Evolutionary conservation across 2,113 vertebrate genomes (phyloP), one percentile per base, ranked within the genome.

Genomic region (Sporophila hypoxantha): DNA sequence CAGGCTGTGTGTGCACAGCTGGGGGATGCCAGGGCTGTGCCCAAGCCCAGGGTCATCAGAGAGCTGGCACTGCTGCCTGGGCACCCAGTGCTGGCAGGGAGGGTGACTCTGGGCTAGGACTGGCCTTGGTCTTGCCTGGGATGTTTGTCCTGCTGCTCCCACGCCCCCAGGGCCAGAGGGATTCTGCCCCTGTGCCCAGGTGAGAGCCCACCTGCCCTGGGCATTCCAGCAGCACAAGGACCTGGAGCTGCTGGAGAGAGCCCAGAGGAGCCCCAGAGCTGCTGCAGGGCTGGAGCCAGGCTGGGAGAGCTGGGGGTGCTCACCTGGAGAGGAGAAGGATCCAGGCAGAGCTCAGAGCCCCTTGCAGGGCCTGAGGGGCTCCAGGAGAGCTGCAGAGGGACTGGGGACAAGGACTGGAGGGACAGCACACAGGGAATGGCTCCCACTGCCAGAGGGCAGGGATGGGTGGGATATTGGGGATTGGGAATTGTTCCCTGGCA

Each of bases 171-270:
- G 4, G 1, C 0, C 0, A 36, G n/a, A 22, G 53, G 27, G 17
- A 39, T 12, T 8, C 0, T 47, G 49, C 5, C 57, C 47, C n/a
- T 53, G 39, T 37, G 62, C 68, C 3, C 57, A 46, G 67, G n/a
- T 37, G 27, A 46, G 56, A 20, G 5, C 78, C 12, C 30, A 41
- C 46, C 65, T 60, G 55, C 78, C 52, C 64, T 34, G 77, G 36
- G 44, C 6, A 29, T 30, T 41, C 9, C 36, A 59, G 0, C 53
- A 80, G 44, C 44, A 50, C 4, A 8, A 68, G 7, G 56, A 68
- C 4, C 1, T 1, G 66, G 67, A 42, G 2, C 46, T 61, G 56
- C 4, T 26, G 71, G 4, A 18, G 32, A 0, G 2, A 18, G 70
- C 0, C 59, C 91, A 71, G 59, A 76, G 70, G 42, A 34, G 20